phyloP scores from a whole-genome alignment of 2,113 vertebrate species.

The Anarhynchus alexandrinus region DNA sequence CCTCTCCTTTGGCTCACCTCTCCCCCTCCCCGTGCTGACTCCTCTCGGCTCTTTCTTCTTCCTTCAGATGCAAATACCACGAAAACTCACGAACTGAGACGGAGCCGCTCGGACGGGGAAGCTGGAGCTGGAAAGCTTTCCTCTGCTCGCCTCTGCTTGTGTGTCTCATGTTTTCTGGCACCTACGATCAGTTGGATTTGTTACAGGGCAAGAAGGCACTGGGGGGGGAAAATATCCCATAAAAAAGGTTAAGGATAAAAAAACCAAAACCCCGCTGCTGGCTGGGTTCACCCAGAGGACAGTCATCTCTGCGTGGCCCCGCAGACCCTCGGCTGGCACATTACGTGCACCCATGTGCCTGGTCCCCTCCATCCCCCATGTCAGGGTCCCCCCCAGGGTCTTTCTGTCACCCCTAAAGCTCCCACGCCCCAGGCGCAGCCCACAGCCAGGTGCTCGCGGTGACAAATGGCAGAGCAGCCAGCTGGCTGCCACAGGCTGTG shows the following conservation, averaged over 20 bases:
- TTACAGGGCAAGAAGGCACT: background rate
- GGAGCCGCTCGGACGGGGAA: background rate
- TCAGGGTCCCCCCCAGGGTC: background rate
- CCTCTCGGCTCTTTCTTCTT: background rate
- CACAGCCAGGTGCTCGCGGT: background rate
- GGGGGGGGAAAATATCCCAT: background rate
- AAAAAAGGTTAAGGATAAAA: background rate
- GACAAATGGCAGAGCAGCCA: background rate
- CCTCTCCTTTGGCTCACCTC: slow-evolving; percentile 61
- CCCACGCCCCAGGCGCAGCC: rapidly evolving
- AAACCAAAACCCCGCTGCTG: background rate
- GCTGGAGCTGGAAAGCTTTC: background rate
- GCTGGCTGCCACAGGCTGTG: background rate
- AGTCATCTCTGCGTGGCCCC: rapidly evolving
- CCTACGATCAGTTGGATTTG: background rate
- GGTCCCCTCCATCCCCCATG: rapidly evolving
- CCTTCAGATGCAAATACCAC: background rate
- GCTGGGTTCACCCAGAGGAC: background rate
- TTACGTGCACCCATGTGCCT: rapidly evolving
- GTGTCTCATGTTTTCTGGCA: background rate
- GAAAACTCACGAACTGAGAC: background rate
- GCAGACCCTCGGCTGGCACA: background rate
- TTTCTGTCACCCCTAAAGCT: background rate
- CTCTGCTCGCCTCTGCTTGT: background rate
- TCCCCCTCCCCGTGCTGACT: rapidly evolving